Evolutionary conservation across 2,113 vertebrate species (phyloP).

Genomic region (Puma concolor): DNA sequence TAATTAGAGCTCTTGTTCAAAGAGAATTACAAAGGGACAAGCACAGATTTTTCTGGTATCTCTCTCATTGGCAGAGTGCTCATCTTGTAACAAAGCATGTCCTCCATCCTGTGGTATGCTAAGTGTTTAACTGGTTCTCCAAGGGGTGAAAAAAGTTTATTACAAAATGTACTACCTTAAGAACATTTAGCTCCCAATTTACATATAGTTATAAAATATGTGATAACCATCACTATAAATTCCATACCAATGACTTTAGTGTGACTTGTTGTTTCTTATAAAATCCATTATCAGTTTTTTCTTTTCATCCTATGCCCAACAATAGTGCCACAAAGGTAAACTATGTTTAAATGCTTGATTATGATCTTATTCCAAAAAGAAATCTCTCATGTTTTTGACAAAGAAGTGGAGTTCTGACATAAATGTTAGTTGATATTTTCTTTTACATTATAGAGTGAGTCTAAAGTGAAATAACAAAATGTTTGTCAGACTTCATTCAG

Average conservation of each 20-base stretch:
- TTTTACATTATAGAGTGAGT: neutral
- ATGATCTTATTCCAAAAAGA: neutral
- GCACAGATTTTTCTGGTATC: neutral
- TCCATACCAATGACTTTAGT: neutral
- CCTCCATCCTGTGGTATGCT: neutral
- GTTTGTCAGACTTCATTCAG: neutral
- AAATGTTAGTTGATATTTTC: neutral
- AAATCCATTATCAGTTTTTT: neutral
- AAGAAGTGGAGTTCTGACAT: neutral
- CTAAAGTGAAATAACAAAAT: constrained; percentile 28
- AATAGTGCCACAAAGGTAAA: neutral
- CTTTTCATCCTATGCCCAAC: neutral
- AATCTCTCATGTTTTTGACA: neutral
- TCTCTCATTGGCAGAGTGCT: neutral
- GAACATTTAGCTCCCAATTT: neutral
- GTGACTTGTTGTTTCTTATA: neutral
- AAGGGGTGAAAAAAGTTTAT: neutral
- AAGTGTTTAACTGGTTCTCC: neutral
- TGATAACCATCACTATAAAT: neutral
- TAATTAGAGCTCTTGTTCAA: neutral
- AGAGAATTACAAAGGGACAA: neutral
- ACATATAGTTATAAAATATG: neutral
- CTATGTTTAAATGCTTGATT: neutral
- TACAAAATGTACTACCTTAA: neutral
- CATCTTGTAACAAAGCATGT: neutral